Base-by-base conservation (phyloP, 2,888 invertebrate genomes). In the Cephus sareptanus region DNA sequence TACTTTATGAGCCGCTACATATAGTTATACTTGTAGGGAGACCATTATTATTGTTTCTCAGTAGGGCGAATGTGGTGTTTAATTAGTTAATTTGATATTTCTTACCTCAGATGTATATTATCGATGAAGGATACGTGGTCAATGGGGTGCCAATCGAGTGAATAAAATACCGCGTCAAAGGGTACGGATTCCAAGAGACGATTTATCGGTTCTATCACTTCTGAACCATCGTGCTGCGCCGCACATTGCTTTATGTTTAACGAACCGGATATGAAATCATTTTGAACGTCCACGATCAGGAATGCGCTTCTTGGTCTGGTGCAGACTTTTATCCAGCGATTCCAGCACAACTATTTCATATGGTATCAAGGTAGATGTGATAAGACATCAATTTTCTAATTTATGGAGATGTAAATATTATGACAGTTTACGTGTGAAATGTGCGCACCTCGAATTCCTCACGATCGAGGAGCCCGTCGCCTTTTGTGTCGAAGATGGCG, bases 51-150 rank as follows among this genome's bases (percentile, higher is more conserved):
- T 23, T 23, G 40, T 56, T 56, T 23, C 9, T 40, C 23, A 23
- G 56, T 56, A 56, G 56, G 23, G 23, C 56, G 23, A 23, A 56
- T 56, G 23, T 56, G 56, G 23, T 56, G 9, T 23, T 56, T 56
- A 56, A 23, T 40, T 23, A 56, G 23, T 56, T 23, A 56, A 56
- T 56, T 23, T 23, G 56, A 56, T 23, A 23, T 34, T 69, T 33
- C 73, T 81, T 86, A 91, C 91, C 91, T 88, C n/a, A 91, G 82
- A 78, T 90, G 94, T 79, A 98, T 94, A 92, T 99, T 99, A 91
- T 99, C 98, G 84, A 98, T 96, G 92, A 99, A 99, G 11, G 98
- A 98, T 69, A 99, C 97, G 92, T 98, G 98, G 92, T 98, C 96
- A 70, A 95, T 95, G 0, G 99, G 99, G 93, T 99, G 99, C 98